A percentile compares a stretch with the other conserved stretches of the same genome.
Conservation (phyloP, 2,888 invertebrate species). For the Cerceris ruficornis region DNA sequence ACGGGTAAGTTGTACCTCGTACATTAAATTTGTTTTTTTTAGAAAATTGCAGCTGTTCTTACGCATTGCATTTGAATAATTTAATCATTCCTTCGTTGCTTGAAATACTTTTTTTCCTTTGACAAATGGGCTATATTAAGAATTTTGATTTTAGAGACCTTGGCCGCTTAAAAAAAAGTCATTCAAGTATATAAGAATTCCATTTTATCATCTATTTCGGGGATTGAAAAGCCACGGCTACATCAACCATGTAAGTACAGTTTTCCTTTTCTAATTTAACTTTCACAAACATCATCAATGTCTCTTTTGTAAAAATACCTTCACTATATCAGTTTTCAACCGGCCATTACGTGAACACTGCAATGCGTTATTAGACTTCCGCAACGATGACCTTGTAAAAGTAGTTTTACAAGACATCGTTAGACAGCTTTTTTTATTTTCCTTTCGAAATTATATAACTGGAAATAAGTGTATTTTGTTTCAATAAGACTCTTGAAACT, state of each 20-base stretch:
- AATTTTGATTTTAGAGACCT: slow-evolving; percentile 67
- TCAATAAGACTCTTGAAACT: no score
- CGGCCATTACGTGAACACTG: slow-evolving; percentile 60
- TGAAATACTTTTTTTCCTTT: not conserved
- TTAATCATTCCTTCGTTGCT: not conserved
- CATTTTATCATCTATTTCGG: slow-evolving; percentile 40
- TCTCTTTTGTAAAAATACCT: not conserved
- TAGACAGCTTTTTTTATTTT: not conserved
- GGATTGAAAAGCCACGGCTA: slow-evolving; percentile 65
- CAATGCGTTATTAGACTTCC: slow-evolving; percentile 61
- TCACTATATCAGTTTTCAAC: not conserved
- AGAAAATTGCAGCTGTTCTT: slow-evolving; percentile 17
- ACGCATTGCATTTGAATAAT: not conserved
- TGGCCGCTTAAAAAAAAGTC: slow-evolving; percentile 59
- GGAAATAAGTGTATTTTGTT: not conserved
- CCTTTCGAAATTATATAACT: not conserved
- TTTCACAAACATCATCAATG: not conserved
- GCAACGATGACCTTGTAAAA: slow-evolving; percentile 30
- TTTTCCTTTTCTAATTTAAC: not conserved
- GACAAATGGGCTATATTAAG: not conserved
- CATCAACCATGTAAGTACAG: slow-evolving; percentile 73
- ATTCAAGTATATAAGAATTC: slow-evolving; percentile 22
- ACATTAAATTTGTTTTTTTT: slow-evolving; percentile 13
- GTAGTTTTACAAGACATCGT: not conserved
- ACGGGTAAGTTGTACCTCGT: slow-evolving; percentile 70